Conservation (phyloP, 1,140 invertebrate species). For the Thaumetopoea pityocampa region DNA sequence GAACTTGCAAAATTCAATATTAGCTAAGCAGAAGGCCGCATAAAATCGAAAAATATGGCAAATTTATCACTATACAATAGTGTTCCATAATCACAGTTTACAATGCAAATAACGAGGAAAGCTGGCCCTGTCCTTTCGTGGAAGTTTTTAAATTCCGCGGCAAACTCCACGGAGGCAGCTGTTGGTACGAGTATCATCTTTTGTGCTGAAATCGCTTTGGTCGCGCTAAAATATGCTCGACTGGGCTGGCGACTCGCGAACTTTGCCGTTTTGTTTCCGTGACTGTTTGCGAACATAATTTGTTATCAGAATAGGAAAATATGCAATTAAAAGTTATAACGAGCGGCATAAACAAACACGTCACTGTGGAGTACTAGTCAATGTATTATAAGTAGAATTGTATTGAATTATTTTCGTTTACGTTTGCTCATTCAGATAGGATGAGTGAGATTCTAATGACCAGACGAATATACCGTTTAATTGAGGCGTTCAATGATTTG, state of each 20-base stretch:
- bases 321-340: too few relatives aligned
- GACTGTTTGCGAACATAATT: conserved; percentile 5
- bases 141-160: conserved; percentile 23
- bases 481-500: too few relatives aligned
- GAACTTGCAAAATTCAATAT: too few relatives aligned
- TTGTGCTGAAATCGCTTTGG: conserved; percentile 19
- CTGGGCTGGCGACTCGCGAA: conserved; percentile 6
- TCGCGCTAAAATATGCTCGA: conserved; percentile 22
- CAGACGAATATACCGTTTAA: too few relatives aligned
- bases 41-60: too few relatives aligned
- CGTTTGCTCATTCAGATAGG: too few relatives aligned
- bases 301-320: conserved; percentile 1
- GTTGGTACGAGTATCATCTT: conserved; percentile 15
- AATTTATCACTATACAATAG: conserved; percentile 16
- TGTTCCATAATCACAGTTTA: conserved; percentile 18
- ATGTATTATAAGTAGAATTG: too few relatives aligned
- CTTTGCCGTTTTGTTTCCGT: conserved; percentile 4
- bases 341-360: too few relatives aligned
- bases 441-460: too few relatives aligned
- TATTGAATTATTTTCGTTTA: too few relatives aligned
- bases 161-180: conserved; percentile 10
- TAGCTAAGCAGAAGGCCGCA: too few relatives aligned
- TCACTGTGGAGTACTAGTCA: too few relatives aligned
- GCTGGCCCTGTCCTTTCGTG: conserved; percentile 15
- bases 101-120: conserved; percentile 13